Evolutionary conservation across 2,113 vertebrate species (phyloP), one percentile per base, ranked within the genome.

Genomic region (Lamprotornis superbus): DNA sequence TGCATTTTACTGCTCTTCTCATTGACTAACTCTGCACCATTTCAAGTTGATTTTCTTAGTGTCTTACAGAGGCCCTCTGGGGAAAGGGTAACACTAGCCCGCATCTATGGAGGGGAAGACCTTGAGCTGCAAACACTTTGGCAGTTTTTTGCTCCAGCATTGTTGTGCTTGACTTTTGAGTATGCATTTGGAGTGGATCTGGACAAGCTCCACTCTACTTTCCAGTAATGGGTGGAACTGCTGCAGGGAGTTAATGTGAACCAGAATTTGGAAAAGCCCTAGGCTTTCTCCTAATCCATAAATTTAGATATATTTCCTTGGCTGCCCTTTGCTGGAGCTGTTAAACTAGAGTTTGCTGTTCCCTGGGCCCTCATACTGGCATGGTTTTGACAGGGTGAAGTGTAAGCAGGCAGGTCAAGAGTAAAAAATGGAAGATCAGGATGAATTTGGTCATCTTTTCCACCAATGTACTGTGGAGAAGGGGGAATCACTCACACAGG

Each of bases 211-310:
- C 56, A 30, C 83, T 90, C 75, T 83, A 73, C 90, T 90, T 93
- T 92, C 94, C 95, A 96, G 76, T 75, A 96, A 94, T 87, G 67
- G 81, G 83, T 3, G 3, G 93, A 87, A 95, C 78, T 92, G 76
- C 86, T 95, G 81, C 74, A 82, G 91, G 89, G 55, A 81, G 25
- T 84, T 96, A 92, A 89, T 92, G 74, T 64, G 73, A 95, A 92
- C 81, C 87, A 95, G 90, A 42, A 60, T 83, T 82, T 92, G 83
- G 85, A 91, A 95, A 89, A 89, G 64, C 71, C 78, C 70, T 87
- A 7, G 57, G 44, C 73, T 94, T 94, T 64, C 64, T 90, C 69
- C 71, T 73, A 37, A 42, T 89, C 93, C 76, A 84, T 94, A 94
- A 93, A 90, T 84, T 78, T 33, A 92, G 60, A 60, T 90, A 5